Base-by-base conservation (phyloP, 2,888 invertebrate species). In the Amaurobius ferox region DNA sequence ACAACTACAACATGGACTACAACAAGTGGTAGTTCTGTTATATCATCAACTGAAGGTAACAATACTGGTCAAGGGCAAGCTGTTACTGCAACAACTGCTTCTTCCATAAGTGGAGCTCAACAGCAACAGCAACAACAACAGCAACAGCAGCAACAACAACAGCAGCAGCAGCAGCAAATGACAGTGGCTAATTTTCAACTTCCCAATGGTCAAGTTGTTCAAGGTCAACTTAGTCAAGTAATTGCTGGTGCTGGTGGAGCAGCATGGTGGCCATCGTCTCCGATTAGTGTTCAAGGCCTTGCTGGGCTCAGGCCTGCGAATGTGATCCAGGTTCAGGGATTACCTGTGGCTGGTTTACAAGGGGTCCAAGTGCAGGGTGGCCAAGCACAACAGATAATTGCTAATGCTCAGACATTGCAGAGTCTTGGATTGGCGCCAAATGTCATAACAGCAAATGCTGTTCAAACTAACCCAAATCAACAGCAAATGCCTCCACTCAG, bases 361-460 rank as follows among this genome's bases (percentile, higher is more conserved):
- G 88, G 88, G 55, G 89, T 89, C 40, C 89, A 89, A 81, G 76
- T 89, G 16, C 89, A 89, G 83, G 89, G 89, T 35, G 89, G 88
- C 26, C 87, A 85, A 32, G 83, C 88, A 9, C 89, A 89, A 66
- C 87, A 88, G 61, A 80, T 88, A 19, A 73, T 88, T 44, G 88
- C 87, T 0, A 86, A 87, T 28, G 88, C 88, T 19, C 80, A 88
- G 64, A 86, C 88, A 11, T 30, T 89, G 29, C 89, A 89, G 62
- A 87, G 88, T 35, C 79, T 89, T 28, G 87, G 87, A 40, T 61
- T 89, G 9, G 80, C 76, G 19, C 80, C 85, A 13, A 87, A 77
- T 85, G 95, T 97, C 74, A 96, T 97, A 90, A 96, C 96, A 11
- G 94, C 95, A 0, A 93, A 94, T 19, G 93, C 93, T 74, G 90